phyloP scores from a whole-genome alignment of 2,888 invertebrate genomes.

The Andrena bicolor region DNA sequence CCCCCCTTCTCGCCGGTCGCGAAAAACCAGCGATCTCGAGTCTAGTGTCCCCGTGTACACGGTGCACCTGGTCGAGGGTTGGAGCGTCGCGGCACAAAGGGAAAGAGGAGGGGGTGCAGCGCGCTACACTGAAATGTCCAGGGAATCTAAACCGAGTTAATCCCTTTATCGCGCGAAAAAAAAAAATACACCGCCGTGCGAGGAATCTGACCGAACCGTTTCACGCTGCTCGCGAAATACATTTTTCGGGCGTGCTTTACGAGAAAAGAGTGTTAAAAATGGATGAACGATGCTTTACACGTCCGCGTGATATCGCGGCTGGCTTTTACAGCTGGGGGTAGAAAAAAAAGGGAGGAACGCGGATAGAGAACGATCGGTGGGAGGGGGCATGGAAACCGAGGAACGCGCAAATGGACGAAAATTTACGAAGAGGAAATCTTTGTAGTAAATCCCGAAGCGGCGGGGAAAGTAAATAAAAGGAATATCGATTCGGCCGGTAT shows the following conservation, averaged over 20 bases:
- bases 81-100: not conserved
- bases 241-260: not conserved
- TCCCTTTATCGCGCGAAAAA: constrained; percentile 15
- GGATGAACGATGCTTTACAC: constrained; percentile 11
- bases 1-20: not conserved
- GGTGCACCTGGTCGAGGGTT: not conserved
- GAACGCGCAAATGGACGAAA: constrained; percentile 14
- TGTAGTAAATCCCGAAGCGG: not conserved
- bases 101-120: not conserved
- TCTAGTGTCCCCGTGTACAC: constrained; percentile 13
- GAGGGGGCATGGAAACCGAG: not conserved
- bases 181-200: not conserved
- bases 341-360: not conserved
- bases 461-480: not conserved
- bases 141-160: constrained; percentile 25
- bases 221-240: not conserved
- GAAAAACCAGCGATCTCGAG: constrained; percentile 26
- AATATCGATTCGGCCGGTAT: constrained; percentile 3
- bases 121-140: not conserved
- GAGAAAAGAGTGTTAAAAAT: not conserved
- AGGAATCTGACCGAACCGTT: constrained; percentile 1
- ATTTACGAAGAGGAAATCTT: constrained; percentile 7
- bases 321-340: not conserved
- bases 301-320: constrained; percentile 3
- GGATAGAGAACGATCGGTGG: not conserved